Conservation (phyloP, 2,113 vertebrate genomes). For the Pachypanchax playfairii region DNA sequence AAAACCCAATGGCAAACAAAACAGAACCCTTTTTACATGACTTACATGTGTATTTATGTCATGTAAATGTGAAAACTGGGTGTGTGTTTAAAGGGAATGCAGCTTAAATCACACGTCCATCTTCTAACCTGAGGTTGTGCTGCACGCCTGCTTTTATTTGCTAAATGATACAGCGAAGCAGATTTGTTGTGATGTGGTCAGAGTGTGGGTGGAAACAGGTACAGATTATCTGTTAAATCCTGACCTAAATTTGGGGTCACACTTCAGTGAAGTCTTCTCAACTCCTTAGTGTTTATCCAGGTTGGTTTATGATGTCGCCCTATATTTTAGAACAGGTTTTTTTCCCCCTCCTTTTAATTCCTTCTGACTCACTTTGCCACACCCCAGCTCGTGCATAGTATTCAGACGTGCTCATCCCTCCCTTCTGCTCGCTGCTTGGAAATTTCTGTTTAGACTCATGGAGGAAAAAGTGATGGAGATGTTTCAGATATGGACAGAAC, state of each 20-base stretch:
- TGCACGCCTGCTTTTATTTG: background rate
- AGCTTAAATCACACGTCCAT: constrained; percentile 36
- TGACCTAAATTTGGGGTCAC: background rate
- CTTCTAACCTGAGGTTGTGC: constrained; percentile 9
- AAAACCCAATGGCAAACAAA: no score
- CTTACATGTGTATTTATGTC: no score
- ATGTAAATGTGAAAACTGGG: background rate
- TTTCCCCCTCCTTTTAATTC: constrained; percentile 12
- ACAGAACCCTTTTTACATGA: no score
- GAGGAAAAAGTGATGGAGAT: no score
- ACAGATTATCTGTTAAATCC: background rate
- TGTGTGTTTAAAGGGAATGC: constrained; percentile 25
- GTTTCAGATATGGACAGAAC: background rate
- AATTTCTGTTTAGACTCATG: constrained; percentile 3
- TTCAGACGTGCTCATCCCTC: constrained; percentile 28
- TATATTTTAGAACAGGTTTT: constrained; percentile 22
- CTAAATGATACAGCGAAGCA: background rate
- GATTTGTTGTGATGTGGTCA: background rate
- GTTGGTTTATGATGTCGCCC: background rate
- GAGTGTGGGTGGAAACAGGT: background rate
- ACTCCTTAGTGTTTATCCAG: constrained; percentile 1
- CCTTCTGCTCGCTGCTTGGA: constrained; percentile 23
- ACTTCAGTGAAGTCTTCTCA: background rate
- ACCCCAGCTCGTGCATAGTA: constrained; percentile 45
- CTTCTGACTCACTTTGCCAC: constrained; percentile 39